These are phyloP conservation scores for Athalia circularis DNA, from an alignment of 2,888 invertebrate species.

Conservation along the genomic window DNA sequence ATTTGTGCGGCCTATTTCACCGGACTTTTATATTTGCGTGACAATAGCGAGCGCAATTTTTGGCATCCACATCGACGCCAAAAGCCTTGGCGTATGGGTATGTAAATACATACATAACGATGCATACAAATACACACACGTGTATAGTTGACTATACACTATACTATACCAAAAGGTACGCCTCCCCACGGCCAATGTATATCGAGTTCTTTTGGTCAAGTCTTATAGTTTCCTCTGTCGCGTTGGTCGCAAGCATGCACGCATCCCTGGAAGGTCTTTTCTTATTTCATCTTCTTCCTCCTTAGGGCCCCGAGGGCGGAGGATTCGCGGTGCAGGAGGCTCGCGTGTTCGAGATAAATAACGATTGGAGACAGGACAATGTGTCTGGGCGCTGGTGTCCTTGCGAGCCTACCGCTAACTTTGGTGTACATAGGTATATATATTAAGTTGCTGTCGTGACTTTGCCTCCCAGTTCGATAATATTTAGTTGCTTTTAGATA, in stretches of 20 bases:
- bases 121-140: too few relatives aligned
- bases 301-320: conserved; percentile 51
- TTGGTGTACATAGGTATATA: not conserved
- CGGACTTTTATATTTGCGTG: conserved; percentile 25
- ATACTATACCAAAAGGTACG: not conserved
- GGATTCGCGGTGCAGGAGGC: conserved; percentile 48
- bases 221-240: conserved; percentile 22
- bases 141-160: too few relatives aligned
- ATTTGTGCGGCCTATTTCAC: not conserved
- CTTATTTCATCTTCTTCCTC: conserved; percentile 1
- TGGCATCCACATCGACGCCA: conserved; percentile 23
- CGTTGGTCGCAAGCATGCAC: conserved; percentile 13
- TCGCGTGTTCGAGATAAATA: conserved; percentile 58
- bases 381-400: conserved; percentile 51
- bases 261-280: conserved; percentile 21
- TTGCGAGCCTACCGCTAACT: conserved; percentile 23
- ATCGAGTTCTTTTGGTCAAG: conserved; percentile 22
- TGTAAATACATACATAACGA: too few relatives aligned
- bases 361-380: conserved; percentile 59
- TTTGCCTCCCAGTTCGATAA: not conserved
- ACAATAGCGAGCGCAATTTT: conserved; percentile 31
- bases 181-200: not conserved
- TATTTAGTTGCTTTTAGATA: too few relatives aligned
- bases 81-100: not conserved
- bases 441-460: conserved; percentile 36